Percentiles rank a stretch among this genome's conserved stretches.
phyloP scores from a whole-genome alignment of 2,888 invertebrate species.

The Lepidocyrtinus sp. region DNA sequence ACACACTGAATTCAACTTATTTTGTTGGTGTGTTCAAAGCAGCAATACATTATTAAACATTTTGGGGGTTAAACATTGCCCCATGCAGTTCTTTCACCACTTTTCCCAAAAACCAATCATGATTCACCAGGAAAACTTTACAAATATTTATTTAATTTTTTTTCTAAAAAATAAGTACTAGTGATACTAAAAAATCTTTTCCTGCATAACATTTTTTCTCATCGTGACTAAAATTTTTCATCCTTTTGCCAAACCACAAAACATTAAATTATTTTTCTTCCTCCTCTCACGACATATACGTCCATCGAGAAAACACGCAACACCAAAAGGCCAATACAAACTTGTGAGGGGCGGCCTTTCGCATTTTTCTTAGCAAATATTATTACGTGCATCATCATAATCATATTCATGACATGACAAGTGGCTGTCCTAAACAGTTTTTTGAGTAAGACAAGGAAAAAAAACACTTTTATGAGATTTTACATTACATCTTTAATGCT shows the following conservation, averaged over 20 bases:
- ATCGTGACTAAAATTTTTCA: slow-evolving; percentile 41
- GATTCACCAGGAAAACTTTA: too few species aligned
- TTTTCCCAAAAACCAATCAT: too few species aligned
- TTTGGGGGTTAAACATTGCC: too few species aligned
- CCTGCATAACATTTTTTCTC: neutral
- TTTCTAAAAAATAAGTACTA: too few species aligned
- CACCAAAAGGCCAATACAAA: slow-evolving; percentile 49
- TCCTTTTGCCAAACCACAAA: slow-evolving; percentile 21
- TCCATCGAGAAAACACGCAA: slow-evolving; percentile 14
- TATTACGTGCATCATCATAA: slow-evolving; percentile 18
- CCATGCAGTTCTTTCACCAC: too few species aligned
- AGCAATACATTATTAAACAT: too few species aligned
- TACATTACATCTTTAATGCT: neutral
- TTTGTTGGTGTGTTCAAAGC: too few species aligned
- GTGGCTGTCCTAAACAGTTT: slow-evolving; percentile 5
- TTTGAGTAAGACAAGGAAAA: slow-evolving; percentile 14
- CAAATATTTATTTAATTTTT: too few species aligned
- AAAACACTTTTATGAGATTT: slow-evolving; percentile 6
- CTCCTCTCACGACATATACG: neutral
- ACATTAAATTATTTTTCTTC: neutral
- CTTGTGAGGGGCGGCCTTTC: slow-evolving; percentile 56
- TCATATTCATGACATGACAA: slow-evolving; percentile 27
- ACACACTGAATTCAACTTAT: too few species aligned
- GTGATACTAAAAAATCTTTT: neutral
- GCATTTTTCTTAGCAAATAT: slow-evolving; percentile 32